Base-by-base conservation (phyloP, 92 coral and sea anemone genomes). In the Metridium senile region DNA sequence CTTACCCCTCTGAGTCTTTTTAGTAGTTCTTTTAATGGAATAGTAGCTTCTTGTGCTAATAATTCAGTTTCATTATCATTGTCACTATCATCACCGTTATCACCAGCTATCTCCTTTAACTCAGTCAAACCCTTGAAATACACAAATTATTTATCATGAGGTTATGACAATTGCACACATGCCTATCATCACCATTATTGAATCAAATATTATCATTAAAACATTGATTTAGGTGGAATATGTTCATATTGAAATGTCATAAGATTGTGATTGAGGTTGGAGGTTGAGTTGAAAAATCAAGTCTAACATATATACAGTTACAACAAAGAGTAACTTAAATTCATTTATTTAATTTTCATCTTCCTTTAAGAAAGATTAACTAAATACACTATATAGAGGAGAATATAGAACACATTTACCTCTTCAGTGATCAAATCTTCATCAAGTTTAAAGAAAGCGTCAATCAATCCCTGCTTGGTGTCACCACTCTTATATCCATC, bases 41-140 rank as follows among this genome's bases (percentile, higher is more conserved):
- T 82, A 26, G 83, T 79, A 25, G 98, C 98, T 32, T 96, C 99
- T 78, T 92, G 78, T 30, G 90, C 74, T 62, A 96, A 78, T 67
- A 93, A 54, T 0, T 82, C 89, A 52, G 90, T 69, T 58, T 92
- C 99, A 71, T 83, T 89, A 20, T 96, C 99, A 17, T 93, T 91
- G 8, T 83, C 95, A 27, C 77, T 84, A 32, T 85, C 86, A n/a
- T 89, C 85, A 32, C 84, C 88, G 52, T 85, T 88, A 74, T 90
- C 68, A 9, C 99, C 99, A 66, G 99, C 99, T 56, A 96, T 76
- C 47, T 89, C 93, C 56, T 91, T 86, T 30, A 96, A 82, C 77
- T 96, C 94, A 52, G 67, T 70, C 63, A 96, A 74, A 57, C 97
- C 99, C 99, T 96, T 71, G 20, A 39, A 33, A 34, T 16, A 9